A percentile compares a stretch with the other conserved stretches of the same genome.
These are phyloP conservation scores for Sylvia borin DNA, from an alignment of 2,797 vertebrate species.

Conservation along the genomic window DNA sequence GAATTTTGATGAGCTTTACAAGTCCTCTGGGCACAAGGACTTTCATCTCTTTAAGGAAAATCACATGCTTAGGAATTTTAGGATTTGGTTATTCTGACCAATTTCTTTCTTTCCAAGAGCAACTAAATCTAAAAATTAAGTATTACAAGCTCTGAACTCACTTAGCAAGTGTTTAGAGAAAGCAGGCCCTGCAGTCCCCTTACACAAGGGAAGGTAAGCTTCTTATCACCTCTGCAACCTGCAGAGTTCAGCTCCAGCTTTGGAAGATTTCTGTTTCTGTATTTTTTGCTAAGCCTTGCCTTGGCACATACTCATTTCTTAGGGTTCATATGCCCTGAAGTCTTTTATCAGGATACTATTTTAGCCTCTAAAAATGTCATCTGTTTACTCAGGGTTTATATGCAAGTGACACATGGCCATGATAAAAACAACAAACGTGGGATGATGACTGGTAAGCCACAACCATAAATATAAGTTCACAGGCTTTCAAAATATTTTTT, in stretches of 20 bases:
- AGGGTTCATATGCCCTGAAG: rapidly evolving
- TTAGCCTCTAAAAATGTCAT: not conserved
- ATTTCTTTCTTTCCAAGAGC: not conserved
- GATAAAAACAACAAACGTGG: not conserved
- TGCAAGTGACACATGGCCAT: not conserved
- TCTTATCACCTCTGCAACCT: not conserved
- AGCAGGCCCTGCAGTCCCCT: not conserved
- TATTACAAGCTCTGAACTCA: not conserved
- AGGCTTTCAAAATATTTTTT: not conserved
- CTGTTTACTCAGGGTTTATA: not conserved
- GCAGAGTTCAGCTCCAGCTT: not conserved
- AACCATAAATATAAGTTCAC: not conserved
- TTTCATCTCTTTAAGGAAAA: not conserved
- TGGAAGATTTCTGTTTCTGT: not conserved
- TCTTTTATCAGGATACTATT: not conserved
- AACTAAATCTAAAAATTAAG: not conserved
- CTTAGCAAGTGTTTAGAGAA: not conserved
- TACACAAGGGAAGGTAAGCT: not conserved
- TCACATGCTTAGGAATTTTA: not conserved
- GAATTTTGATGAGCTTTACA: not conserved
- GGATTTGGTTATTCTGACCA: not conserved
- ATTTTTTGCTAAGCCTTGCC: not conserved
- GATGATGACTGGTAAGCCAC: not conserved
- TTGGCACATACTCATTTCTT: not conserved
- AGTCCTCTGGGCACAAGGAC: not conserved